phyloP scores from a whole-genome alignment of 2,113 vertebrate genomes.

The Corapipo altera region DNA sequence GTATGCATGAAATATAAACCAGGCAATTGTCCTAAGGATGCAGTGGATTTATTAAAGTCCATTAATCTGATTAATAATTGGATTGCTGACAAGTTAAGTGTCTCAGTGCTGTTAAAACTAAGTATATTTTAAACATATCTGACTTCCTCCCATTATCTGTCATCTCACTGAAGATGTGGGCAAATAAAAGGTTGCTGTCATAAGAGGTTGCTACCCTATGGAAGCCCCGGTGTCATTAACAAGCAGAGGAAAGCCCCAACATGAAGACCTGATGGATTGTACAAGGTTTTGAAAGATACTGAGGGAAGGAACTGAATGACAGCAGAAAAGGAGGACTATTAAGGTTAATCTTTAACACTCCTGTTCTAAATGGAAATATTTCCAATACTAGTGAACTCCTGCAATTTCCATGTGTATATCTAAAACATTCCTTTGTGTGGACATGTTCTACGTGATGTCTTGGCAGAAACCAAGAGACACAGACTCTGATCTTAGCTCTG shows the following conservation, averaged over 20 bases:
- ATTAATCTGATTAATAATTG: constrained; percentile 80
- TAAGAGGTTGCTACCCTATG: background rate
- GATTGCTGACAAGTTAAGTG: constrained; percentile 78
- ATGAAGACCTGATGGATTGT: background rate
- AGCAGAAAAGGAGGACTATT: background rate
- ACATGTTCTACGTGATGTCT: constrained; percentile 49
- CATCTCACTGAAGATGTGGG: constrained; percentile 67
- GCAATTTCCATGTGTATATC: constrained; percentile 2
- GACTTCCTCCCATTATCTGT: constrained; percentile 72
- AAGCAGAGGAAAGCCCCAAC: background rate
- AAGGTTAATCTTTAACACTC: constrained; percentile 47
- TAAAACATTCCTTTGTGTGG: constrained; percentile 35
- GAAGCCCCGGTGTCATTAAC: background rate
- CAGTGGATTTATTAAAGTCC: constrained; percentile 73
- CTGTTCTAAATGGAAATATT: constrained; percentile 19
- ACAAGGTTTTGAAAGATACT: background rate
- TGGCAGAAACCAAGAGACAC: constrained; percentile 17
- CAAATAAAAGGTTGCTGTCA: constrained; percentile 63
- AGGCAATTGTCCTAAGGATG: constrained; percentile 68
- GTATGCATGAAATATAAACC: constrained; percentile 71
- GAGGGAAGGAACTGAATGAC: background rate
- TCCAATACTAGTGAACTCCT: constrained; percentile 7
- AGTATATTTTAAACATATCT: constrained; percentile 74
- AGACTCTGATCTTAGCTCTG: constrained; percentile 11
- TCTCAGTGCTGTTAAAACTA: constrained; percentile 72